Base-by-base conservation (phyloP, 2,797 vertebrate genomes). In the Buceros bicornis region DNA sequence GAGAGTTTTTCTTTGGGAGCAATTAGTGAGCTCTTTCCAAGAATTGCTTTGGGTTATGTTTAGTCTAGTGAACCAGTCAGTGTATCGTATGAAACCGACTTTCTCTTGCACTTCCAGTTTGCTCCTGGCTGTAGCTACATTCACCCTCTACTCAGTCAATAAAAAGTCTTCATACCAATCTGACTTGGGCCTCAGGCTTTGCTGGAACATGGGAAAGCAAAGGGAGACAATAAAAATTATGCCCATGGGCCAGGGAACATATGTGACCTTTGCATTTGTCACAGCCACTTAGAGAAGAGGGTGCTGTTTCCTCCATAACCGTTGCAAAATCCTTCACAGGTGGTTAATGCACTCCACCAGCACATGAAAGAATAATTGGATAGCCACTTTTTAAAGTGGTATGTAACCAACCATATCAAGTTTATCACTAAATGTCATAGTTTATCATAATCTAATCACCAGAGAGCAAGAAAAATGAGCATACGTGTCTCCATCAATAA, bases 401-500 rank as follows among this genome's bases (percentile, higher is more conserved):
- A 93, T 8, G 48, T 97, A 97, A 96, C 95, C 96, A 96, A 89
- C 84, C 90, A 48, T 93, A 91, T 61, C 93, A 80, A 87, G 89
- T 96, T 93, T 90, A 93, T 95, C 96, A 96, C 92, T 83, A 77
- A 96, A 97, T 73, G 88, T 89, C 95, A 95, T 80, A 84, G 86
- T 93, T 97, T 93, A 96, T 97, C 94, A 96, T 82, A 83, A 97
- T 97, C 91, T 87, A 94, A 97, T 97, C 97, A 89, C 51, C 71
- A 76, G 61, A 70, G 87, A 96, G 82, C 86, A 95, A 83, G 91
- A 92, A 84, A 94, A 95, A 96, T 61, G 74, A 95, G 82, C 88
- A 74, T 79, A 50, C 70, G 94, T 96, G 96, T 96, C 96, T 94
- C 91, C 89, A 89, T 95, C 94, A 77, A 97, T 96, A 95, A 96